Percentiles rank a stretch among this genome's conserved stretches.
Conservation (phyloP, 1,140 invertebrate genomes). For the Apolygus lucorum region DNA sequence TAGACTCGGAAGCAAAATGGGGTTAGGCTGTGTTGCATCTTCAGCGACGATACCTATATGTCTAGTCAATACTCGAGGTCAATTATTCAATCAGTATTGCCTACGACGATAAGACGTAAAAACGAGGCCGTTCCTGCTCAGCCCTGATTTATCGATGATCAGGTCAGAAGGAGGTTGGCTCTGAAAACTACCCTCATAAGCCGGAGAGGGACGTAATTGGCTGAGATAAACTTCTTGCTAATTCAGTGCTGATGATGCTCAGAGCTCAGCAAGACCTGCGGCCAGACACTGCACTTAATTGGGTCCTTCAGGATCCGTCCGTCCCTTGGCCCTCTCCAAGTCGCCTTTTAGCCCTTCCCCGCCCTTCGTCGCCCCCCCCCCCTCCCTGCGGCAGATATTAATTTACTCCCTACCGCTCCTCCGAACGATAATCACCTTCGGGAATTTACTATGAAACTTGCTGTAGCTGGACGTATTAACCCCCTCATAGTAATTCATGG, state of each 20-base stretch:
- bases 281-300: conserved; percentile 21
- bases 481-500: neutral
- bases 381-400: conserved; percentile 2
- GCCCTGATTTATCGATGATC: neutral
- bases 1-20: no score
- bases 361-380: neutral
- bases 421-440: neutral
- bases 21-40: no score
- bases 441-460: neutral
- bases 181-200: neutral
- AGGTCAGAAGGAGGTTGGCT: neutral
- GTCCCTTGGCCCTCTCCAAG: neutral
- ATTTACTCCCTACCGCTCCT: neutral
- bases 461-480: neutral
- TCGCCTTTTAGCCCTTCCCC: neutral
- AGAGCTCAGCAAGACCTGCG: conserved; percentile 11
- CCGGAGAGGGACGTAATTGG: conserved; percentile 12
- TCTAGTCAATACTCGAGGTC: no score
- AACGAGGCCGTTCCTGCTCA: no score
- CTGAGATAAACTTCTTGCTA: conserved; percentile 23
- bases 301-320: conserved; percentile 4
- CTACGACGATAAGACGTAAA: no score
- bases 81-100: no score
- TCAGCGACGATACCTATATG: no score
- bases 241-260: conserved; percentile 23